A percentile compares a stretch with the other conserved stretches of the same genome.
phyloP scores from a whole-genome alignment of 2,888 invertebrate genomes.

The Pammene fasciana region DNA sequence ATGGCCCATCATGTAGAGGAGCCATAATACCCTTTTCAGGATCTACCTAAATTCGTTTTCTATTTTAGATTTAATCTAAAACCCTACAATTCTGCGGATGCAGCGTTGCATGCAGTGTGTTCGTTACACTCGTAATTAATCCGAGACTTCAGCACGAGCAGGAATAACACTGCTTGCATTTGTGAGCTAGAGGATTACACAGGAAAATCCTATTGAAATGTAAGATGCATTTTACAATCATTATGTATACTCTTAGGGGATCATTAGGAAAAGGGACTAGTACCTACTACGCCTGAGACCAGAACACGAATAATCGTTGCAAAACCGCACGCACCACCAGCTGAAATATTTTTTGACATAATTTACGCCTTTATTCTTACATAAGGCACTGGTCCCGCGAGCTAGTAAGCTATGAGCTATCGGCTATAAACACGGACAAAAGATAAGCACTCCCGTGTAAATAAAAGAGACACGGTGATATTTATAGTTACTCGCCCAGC shows the following conservation, averaged over 20 bases:
- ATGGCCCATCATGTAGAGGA: too few species aligned
- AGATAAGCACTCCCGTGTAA: too few species aligned
- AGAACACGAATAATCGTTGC: slow-evolving; percentile 18
- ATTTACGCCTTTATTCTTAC: too few species aligned
- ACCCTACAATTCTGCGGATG: not conserved
- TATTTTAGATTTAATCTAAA: not conserved
- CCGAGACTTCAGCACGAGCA: not conserved
- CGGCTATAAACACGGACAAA: too few species aligned
- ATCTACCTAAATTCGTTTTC: too few species aligned
- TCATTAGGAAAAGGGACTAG: slow-evolving; percentile 2
- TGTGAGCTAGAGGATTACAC: not conserved
- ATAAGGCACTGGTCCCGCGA: too few species aligned
- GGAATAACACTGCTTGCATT: not conserved
- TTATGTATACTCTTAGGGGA: slow-evolving; percentile 7
- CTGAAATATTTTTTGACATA: too few species aligned
- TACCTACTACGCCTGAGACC: not conserved
- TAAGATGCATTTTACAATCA: slow-evolving; percentile 3
- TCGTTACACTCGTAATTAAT: not conserved
- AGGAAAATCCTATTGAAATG: slow-evolving; percentile 5
- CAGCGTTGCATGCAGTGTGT: too few species aligned
- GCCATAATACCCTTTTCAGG: too few species aligned
- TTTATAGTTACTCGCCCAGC: too few species aligned
- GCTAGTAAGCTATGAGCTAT: too few species aligned
- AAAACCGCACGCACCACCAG: not conserved
- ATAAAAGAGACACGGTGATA: too few species aligned